Evolutionary conservation across 2,113 vertebrate species (phyloP), one percentile per base, ranked within the genome.

Genomic region (Phaethon lepturus): DNA sequence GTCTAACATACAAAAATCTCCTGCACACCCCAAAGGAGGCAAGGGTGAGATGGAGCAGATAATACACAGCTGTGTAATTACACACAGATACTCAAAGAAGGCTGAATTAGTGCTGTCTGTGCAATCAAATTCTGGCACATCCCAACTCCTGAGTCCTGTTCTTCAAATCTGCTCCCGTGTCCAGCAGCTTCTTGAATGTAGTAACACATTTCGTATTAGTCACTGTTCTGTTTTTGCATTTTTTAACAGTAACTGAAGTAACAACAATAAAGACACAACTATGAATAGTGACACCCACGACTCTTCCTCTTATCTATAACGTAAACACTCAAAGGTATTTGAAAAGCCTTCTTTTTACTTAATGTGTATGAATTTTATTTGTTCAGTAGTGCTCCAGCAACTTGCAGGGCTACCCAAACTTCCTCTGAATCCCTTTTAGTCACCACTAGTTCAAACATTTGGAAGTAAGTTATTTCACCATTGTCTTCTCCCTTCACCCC

Each of bases 291-390:
- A 78, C 25, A 84, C 7, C 8, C 50, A 67, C 17, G 58, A 29
- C 13, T 58, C n/a, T 55, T 49, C 38, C n/a, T 52, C 6, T 26
- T 44, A 90, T 25, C 29, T 73, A 11, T 22, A 80, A 69, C 6
- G 11, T 44, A 91, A 77, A 91, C 20, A 47, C 1, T 7, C 12
- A 47, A 31, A 77, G 38, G 26, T 59, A 67, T 24, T 50, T 59
- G 17, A 93, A 91, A 88, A 59, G 7, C 55, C 50, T 71, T 64
- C 14, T 45, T 85, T 67, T 86, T 29, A 45, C 74, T 73, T 74
- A 56, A 71, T 1, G 0, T 3, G 6, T 23, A 76, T 0, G 0
- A 55, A 67, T 66, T 79, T 64, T 23, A 73, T 83, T 50, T 63
- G 31, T n/a, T 23, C 35, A 74, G 7, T n/a, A 44, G 17, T 3